phyloP scores from a whole-genome alignment of 92 coral and sea anemone genomes.

The Plumapathes pennacea region DNA sequence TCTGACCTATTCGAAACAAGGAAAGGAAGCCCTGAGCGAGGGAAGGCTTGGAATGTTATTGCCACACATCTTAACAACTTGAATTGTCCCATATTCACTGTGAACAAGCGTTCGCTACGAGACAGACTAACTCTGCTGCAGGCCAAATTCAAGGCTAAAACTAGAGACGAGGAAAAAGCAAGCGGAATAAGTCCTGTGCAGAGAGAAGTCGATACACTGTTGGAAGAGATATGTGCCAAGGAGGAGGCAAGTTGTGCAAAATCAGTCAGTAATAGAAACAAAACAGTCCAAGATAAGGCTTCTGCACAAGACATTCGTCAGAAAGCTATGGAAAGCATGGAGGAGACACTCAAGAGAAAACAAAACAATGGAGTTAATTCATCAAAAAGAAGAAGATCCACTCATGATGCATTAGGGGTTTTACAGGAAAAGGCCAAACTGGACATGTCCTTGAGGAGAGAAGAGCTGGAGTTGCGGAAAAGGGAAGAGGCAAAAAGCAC shows the following conservation, averaged over 20 bases:
- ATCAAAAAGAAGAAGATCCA: slow-evolving; percentile 12
- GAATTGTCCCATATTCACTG: slow-evolving; percentile 25
- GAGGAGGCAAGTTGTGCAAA: slow-evolving; percentile 9
- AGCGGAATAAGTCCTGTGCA: slow-evolving; percentile 28
- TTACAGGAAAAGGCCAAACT: too few species aligned
- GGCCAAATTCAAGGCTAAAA: slow-evolving; percentile 22
- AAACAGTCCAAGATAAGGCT: slow-evolving; percentile 9
- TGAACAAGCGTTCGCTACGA: slow-evolving; percentile 26
- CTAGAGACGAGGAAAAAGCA: slow-evolving; percentile 39
- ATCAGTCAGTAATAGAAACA: background rate
- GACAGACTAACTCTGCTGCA: slow-evolving; percentile 30
- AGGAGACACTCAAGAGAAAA: slow-evolving; percentile 29
- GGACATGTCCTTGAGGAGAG: too few species aligned
- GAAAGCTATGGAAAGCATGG: slow-evolving; percentile 38
- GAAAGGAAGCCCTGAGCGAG: slow-evolving; percentile 27
- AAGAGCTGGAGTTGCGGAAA: too few species aligned
- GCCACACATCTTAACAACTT: slow-evolving; percentile 21
- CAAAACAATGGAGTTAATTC: slow-evolving; percentile 10
- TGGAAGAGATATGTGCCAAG: slow-evolving; percentile 38
- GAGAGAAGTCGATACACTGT: slow-evolving; percentile 21
- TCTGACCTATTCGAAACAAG: slow-evolving; percentile 5
- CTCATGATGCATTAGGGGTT: too few species aligned
- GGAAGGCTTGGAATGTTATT: slow-evolving; percentile 24
- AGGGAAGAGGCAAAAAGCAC: too few species aligned
- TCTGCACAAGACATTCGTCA: slow-evolving; percentile 22